phyloP scores from a whole-genome alignment of 2,888 invertebrate species.

The Tinea trinotella region DNA sequence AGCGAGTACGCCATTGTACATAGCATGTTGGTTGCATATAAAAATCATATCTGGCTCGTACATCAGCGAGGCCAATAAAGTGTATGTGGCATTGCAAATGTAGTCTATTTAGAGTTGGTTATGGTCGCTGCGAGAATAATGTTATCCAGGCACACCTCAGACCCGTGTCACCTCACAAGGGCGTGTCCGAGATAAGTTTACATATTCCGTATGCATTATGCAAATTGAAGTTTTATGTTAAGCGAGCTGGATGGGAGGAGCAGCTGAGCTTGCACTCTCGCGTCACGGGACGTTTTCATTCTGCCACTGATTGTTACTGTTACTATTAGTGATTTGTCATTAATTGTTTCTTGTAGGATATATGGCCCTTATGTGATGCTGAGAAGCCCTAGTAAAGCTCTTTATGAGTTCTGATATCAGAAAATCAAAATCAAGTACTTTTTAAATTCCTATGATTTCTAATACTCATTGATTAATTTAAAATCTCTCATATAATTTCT shows the following conservation, averaged over 20 bases:
- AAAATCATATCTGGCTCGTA: conserved; percentile 34
- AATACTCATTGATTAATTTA: too few species aligned
- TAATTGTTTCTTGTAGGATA: too few species aligned
- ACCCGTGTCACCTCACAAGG: conserved; percentile 56
- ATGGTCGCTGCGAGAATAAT: conserved; percentile 61
- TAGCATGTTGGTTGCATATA: conserved; percentile 22
- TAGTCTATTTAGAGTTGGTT: conserved; percentile 62
- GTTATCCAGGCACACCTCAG: conserved; percentile 65
- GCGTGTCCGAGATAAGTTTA: conserved; percentile 68
- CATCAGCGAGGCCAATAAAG: conserved; percentile 41
- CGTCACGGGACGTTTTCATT: conserved; percentile 36
- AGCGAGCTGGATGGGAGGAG: conserved; percentile 35
- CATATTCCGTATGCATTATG: conserved; percentile 71
- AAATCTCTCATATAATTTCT: too few species aligned
- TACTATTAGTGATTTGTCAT: too few species aligned
- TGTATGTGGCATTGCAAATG: conserved; percentile 51
- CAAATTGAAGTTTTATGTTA: conserved; percentile 70
- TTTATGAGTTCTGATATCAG: too few species aligned
- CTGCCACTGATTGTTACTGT: conserved; percentile 32
- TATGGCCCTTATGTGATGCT: too few species aligned
- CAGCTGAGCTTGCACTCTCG: conserved; percentile 23
- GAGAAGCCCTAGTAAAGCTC: too few species aligned
- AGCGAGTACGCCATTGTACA: neutral
- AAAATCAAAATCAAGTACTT: too few species aligned
- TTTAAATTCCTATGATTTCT: too few species aligned